Conservation (phyloP, 2,113 vertebrate genomes). For the Helogale parvula region DNA sequence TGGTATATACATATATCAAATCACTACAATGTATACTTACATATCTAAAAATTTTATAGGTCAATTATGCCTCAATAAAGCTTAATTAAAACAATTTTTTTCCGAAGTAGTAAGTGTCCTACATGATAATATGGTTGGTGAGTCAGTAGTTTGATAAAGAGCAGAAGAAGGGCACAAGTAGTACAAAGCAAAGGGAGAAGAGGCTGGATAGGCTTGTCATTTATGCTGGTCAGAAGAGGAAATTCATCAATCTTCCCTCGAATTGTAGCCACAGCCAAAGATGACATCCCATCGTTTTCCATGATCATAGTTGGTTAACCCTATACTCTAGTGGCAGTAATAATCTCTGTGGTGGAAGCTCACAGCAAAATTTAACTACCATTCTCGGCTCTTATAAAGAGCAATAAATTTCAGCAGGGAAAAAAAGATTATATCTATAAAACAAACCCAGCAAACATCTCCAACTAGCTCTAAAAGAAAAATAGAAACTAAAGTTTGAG, state of each 20-base stretch:
- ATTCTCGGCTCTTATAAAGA: conserved; percentile 6
- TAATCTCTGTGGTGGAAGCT: not conserved
- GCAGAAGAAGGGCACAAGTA: not conserved
- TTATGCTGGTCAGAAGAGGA: not conserved
- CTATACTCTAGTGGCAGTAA: conserved; percentile 12
- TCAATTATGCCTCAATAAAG: not conserved
- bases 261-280: not conserved
- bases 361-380: not conserved
- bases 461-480: not conserved
- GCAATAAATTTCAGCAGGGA: conserved; percentile 22
- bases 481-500: not conserved
- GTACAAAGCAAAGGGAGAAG: not conserved
- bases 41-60: not conserved
- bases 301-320: not conserved
- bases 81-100: not conserved
- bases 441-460: not conserved
- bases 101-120: not conserved
- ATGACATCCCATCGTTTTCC: not conserved
- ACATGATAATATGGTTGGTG: not conserved
- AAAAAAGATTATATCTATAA: conserved; percentile 5
- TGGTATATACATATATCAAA: not conserved
- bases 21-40: not conserved
- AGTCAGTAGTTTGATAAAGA: not conserved
- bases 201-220: not conserved
- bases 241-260: not conserved